These are phyloP conservation scores for Anthopleura xanthogrammica DNA, from an alignment of 92 coral and sea anemone genomes.

Conservation along the genomic window DNA sequence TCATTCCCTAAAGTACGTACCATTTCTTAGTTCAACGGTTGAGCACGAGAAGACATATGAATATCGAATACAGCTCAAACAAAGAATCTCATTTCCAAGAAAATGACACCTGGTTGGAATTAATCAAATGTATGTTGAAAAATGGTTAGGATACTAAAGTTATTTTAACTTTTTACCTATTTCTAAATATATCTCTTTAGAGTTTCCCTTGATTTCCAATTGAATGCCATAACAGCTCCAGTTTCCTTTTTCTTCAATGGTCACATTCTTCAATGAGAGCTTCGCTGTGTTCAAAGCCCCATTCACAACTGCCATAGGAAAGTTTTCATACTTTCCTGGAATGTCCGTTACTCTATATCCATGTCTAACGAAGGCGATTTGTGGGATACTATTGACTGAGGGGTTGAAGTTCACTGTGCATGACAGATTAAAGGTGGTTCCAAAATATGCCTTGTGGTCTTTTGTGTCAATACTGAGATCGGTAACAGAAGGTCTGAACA, in stretches of 20 bases:
- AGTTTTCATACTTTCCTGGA: not conserved
- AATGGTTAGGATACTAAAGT: too few relatives aligned
- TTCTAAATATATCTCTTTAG: not conserved
- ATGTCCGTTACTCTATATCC: not conserved
- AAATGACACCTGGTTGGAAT: too few relatives aligned
- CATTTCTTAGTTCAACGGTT: too few relatives aligned
- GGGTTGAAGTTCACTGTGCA: not conserved
- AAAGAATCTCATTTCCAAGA: too few relatives aligned
- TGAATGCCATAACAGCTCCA: not conserved
- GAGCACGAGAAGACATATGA: not conserved
- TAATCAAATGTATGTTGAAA: too few relatives aligned
- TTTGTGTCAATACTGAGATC: not conserved
- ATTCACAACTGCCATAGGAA: not conserved
- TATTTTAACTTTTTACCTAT: not conserved
- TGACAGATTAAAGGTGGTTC: not conserved
- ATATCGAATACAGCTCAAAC: too few relatives aligned
- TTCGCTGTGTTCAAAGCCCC: not conserved
- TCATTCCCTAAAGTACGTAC: too few relatives aligned
- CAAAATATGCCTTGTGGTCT: not conserved
- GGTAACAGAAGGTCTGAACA: not conserved
- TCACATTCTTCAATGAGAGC: not conserved
- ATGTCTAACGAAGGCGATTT: not conserved
- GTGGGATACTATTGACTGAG: not conserved
- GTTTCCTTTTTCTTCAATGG: not conserved
- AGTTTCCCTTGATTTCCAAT: not conserved